A percentile compares a stretch with the other conserved stretches of the same genome.
Evolutionary conservation across 2,797 vertebrate species (phyloP).

Genomic region (Notolepis coatsorum): DNA sequence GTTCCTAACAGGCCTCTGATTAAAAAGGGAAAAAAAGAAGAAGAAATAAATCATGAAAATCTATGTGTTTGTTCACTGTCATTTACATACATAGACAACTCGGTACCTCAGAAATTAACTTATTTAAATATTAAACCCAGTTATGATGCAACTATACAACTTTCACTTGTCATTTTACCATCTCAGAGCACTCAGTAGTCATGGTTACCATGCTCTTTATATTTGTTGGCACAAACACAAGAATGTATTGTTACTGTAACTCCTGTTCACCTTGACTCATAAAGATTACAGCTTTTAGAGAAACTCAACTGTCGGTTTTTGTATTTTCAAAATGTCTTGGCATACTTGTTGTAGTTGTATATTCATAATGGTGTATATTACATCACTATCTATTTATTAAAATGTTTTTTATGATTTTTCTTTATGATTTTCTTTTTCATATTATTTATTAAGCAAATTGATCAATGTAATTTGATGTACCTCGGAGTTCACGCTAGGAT

Average conservation of each 20-base stretch:
- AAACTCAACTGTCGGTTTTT: constrained; percentile 70
- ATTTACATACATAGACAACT: constrained; percentile 69
- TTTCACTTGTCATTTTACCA: constrained; percentile 47
- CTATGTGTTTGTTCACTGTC: constrained; percentile 47
- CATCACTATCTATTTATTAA: constrained; percentile 81
- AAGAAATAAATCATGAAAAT: constrained; percentile 37
- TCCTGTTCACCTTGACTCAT: constrained; percentile 61
- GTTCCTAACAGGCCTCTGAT: constrained; percentile 8
- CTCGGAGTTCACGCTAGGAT: no score
- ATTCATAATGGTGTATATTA: constrained; percentile 83
- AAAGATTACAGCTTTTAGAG: constrained; percentile 64
- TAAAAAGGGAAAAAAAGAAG: constrained; percentile 22
- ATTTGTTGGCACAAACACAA: constrained; percentile 71
- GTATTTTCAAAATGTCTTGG: constrained; percentile 77
- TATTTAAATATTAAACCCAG: constrained; percentile 44
- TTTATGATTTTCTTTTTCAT: constrained; percentile 54
- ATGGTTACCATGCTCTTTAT: constrained; percentile 62
- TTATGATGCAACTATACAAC: constrained; percentile 21
- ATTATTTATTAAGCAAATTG: constrained; percentile 40
- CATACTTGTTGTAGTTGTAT: constrained; percentile 81
- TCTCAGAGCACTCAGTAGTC: constrained; percentile 51
- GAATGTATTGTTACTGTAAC: constrained; percentile 76
- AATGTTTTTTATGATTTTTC: constrained; percentile 77
- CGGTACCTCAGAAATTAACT: constrained; percentile 71
- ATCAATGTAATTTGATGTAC: constrained; percentile 7